Percentiles rank a stretch among this genome's conserved stretches.
Conservation (phyloP, 1,140 invertebrate species). For the Drosophila bipectinata region DNA sequence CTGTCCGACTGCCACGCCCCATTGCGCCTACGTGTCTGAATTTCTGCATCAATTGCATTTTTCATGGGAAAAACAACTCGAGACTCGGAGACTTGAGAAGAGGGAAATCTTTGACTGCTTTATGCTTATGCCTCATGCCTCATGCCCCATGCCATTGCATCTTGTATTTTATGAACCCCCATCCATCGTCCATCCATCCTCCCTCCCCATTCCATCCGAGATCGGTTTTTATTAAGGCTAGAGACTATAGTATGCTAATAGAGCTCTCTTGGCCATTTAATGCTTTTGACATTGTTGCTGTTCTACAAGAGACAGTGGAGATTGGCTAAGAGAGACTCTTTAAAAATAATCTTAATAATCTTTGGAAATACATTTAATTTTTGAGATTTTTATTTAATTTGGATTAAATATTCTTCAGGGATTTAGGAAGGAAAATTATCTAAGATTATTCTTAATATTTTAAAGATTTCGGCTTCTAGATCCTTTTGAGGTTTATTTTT, state of each 20-base stretch:
- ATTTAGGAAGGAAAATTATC: no score
- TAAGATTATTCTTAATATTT: no score
- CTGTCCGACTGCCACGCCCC: slow-evolving; percentile 55
- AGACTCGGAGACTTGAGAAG: neutral
- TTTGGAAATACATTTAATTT: no score
- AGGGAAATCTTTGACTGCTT: slow-evolving; percentile 62
- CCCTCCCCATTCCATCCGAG: neutral
- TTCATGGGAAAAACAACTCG: slow-evolving; percentile 57
- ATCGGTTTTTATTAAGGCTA: no score
- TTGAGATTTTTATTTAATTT: no score
- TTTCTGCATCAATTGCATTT: slow-evolving; percentile 74
- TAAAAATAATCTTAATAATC: no score
- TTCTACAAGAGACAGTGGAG: slow-evolving; percentile 3
- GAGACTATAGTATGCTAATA: slow-evolving; percentile 23
- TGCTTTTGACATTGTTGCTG: slow-evolving; percentile 44
- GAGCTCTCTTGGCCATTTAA: slow-evolving; percentile 32
- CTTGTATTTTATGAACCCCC: neutral
- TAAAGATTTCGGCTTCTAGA: no score
- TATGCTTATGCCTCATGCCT: neutral
- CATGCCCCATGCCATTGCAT: slow-evolving; percentile 5
- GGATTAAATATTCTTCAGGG: no score
- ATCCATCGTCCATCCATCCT: slow-evolving; percentile 5
- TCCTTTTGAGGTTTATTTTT: no score
- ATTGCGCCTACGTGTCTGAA: slow-evolving; percentile 64
- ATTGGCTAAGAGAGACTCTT: neutral